Evolutionary conservation across 2,888 invertebrate species (phyloP).

Genomic region (Troilus luridus): DNA sequence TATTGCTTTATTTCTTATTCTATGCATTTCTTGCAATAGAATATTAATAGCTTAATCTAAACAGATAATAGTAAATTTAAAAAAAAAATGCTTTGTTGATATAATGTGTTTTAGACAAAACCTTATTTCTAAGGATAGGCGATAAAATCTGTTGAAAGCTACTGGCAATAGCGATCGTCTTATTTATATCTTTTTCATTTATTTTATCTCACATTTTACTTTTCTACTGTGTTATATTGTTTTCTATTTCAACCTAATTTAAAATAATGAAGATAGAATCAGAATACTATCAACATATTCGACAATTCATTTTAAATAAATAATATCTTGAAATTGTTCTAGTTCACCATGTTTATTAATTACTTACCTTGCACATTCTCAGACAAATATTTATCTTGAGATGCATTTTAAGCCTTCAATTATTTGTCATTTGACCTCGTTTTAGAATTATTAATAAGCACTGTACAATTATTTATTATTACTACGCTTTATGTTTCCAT

Average conservation of each 20-base stretch:
- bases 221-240: not conserved
- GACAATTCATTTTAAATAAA: not conserved
- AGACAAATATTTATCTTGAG: no score
- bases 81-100: not conserved
- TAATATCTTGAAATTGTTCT: no score
- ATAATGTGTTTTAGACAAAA: conserved; percentile 32
- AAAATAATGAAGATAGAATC: not conserved
- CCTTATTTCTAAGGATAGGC: not conserved
- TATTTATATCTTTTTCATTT: conserved; percentile 3
- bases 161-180: not conserved
- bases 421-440: no score
- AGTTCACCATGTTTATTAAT: no score
- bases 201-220: not conserved
- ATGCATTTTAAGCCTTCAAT: no score
- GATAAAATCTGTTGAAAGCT: not conserved
- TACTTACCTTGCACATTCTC: no score
- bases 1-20: not conserved
- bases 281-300: not conserved
- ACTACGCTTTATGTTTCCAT: no score
- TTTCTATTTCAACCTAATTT: not conserved
- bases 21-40: conserved; percentile 12
- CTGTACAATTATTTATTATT: no score
- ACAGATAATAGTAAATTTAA: not conserved
- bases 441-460: no score
- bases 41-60: not conserved